Percentiles rank a stretch among this genome's conserved stretches.
phyloP scores from a whole-genome alignment of 1,140 invertebrate species.

The Cotesia chilonis region DNA sequence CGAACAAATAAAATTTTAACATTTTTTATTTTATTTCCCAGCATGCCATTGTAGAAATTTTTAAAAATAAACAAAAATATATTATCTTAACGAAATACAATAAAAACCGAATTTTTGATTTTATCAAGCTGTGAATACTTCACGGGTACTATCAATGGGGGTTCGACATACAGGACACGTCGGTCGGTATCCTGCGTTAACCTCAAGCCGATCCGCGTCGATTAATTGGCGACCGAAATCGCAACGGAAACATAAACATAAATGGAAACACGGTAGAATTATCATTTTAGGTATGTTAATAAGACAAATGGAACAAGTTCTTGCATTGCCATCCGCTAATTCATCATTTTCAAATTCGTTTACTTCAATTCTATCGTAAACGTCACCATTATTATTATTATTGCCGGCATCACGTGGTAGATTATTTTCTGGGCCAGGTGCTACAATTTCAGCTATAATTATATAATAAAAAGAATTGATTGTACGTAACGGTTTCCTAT shows the following conservation, averaged over 20 bases:
- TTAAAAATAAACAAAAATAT: no score
- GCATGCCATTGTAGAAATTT: no score
- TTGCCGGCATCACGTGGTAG: not conserved
- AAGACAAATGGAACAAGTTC: not conserved
- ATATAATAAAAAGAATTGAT: no score
- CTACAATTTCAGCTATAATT: not conserved
- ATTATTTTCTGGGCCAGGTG: no score
- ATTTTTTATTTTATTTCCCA: no score
- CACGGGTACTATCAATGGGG: no score
- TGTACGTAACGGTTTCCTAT: no score
- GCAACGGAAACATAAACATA: not conserved
- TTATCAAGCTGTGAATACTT: no score
- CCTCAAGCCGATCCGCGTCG: not conserved
- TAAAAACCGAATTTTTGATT: no score
- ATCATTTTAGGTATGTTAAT: not conserved
- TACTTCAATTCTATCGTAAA: conserved; percentile 6
- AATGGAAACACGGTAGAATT: not conserved
- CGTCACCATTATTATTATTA: not conserved
- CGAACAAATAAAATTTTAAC: no score
- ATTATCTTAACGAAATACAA: no score
- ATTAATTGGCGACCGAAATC: not conserved
- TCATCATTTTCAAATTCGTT: not conserved
- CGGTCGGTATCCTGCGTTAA: not conserved
- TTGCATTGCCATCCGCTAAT: not conserved
- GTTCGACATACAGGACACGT: conserved; percentile 2